Conservation (phyloP, 2,797 vertebrate genomes). For the Parauchenoglanis ngamensis region DNA sequence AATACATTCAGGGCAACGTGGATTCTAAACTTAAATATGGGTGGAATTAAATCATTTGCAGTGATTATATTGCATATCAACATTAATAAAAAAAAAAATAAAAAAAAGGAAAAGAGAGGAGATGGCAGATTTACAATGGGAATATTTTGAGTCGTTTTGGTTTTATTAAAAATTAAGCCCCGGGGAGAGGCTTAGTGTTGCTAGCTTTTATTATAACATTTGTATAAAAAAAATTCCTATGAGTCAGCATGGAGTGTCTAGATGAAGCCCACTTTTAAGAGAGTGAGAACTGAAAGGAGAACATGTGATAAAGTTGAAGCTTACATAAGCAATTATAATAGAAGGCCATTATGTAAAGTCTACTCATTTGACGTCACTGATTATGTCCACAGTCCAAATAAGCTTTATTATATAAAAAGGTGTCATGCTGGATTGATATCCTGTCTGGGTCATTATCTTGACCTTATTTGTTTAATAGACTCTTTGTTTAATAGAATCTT, state of each 20-base stretch:
- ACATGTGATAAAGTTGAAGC: not conserved
- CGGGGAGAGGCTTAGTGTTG: not conserved
- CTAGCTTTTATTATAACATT: constrained; percentile 3
- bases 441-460: not conserved
- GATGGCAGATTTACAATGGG: not conserved
- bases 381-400: not conserved
- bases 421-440: not conserved
- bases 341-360: not conserved
- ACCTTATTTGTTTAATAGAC: not conserved
- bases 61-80: not conserved
- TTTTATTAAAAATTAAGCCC: constrained; percentile 2
- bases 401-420: not conserved
- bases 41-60: not conserved
- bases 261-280: not conserved
- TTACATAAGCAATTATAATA: not conserved
- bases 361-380: not conserved
- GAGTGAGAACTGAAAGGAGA: not conserved
- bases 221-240: not conserved
- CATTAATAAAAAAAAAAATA: not conserved
- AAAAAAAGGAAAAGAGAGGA: not conserved
- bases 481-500: not conserved
- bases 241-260: not conserved
- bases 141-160: not conserved
- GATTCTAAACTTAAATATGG: not conserved
- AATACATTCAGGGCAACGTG: not conserved